Conservation (phyloP, 2,113 vertebrate species). For the Callorhinus ursinus region DNA sequence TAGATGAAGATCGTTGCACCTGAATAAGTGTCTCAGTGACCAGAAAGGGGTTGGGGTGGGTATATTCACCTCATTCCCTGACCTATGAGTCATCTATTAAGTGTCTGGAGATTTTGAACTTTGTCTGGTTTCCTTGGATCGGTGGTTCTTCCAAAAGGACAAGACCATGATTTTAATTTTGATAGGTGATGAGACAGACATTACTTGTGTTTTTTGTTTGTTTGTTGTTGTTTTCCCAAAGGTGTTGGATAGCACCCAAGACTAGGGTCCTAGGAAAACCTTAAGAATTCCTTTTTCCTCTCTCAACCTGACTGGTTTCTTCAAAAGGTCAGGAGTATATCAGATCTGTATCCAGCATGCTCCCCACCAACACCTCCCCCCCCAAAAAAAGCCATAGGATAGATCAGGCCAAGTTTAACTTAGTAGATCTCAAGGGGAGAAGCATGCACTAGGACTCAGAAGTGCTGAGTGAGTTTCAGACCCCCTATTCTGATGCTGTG, state of each 20-base stretch:
- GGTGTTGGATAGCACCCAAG: not conserved
- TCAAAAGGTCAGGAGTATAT: not conserved
- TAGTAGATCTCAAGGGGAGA: not conserved
- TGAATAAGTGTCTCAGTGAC: not conserved
- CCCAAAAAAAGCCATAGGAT: not conserved
- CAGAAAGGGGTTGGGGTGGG: not conserved
- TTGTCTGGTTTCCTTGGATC: not conserved
- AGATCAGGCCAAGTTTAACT: not conserved
- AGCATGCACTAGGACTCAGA: not conserved
- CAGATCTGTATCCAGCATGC: not conserved
- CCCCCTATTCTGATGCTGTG: not conserved
- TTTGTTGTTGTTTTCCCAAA: conserved; percentile 39
- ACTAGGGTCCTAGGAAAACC: not conserved
- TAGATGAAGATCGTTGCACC: not conserved
- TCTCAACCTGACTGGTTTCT: not conserved
- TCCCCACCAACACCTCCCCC: not conserved
- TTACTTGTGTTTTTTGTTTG: not conserved
- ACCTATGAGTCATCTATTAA: not conserved
- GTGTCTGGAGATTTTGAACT: not conserved
- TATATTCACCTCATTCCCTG: not conserved
- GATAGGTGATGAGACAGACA: not conserved
- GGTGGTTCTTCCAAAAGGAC: not conserved
- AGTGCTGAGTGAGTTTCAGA: not conserved
- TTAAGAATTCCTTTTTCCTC: not conserved
- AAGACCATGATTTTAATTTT: not conserved